A percentile compares a stretch with the other conserved stretches of the same genome.
Conservation (phyloP, 1,140 invertebrate genomes). For the Hormaphis cornu region DNA sequence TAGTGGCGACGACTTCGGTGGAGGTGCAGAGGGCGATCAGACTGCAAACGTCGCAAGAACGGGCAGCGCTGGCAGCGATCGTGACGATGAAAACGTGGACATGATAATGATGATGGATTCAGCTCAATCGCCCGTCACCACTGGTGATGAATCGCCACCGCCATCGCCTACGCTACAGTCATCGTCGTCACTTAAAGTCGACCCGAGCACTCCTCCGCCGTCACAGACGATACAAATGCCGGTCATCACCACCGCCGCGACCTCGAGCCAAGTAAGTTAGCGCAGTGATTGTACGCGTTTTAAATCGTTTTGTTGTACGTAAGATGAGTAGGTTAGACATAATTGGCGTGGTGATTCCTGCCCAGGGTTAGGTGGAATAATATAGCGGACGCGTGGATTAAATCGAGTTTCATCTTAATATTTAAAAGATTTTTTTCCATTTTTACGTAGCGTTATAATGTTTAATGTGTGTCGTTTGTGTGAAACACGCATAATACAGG, state of each 20-base stretch:
- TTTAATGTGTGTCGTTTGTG: neutral
- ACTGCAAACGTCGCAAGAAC: neutral
- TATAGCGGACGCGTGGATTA: too few species aligned
- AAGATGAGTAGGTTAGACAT: too few species aligned
- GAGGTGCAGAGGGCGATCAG: neutral
- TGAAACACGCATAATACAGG: neutral
- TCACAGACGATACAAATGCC: neutral
- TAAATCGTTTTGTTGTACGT: too few species aligned
- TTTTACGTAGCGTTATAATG: too few species aligned
- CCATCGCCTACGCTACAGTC: neutral
- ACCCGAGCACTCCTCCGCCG: neutral
- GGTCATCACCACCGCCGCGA: neutral
- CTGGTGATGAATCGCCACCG: neutral
- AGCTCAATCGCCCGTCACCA: neutral
- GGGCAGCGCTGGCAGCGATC: neutral
- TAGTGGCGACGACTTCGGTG: neutral
- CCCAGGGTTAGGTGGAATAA: too few species aligned
- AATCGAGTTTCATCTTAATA: too few species aligned
- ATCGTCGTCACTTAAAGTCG: neutral
- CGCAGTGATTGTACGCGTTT: too few species aligned
- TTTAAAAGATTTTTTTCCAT: too few species aligned
- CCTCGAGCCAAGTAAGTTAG: neutral
- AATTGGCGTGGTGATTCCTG: too few species aligned
- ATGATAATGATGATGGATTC: constrained; percentile 11
- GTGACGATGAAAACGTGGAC: neutral